Conservation (phyloP, 1,140 invertebrate genomes). For the Leguminivora glycinivorella region DNA sequence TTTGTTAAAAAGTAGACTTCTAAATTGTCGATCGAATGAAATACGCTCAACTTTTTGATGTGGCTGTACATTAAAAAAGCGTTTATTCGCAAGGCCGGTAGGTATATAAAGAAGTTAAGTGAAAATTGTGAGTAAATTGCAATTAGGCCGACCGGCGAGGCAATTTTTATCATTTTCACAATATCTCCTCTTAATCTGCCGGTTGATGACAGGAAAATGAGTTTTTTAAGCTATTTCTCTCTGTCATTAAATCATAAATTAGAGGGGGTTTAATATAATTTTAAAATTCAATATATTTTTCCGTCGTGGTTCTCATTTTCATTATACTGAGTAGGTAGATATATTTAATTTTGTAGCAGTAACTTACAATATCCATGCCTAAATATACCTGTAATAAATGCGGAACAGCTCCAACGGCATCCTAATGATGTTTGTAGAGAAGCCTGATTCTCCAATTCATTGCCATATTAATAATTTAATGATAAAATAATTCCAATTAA, state of each 20-base stretch:
- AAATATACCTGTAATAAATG: too few species aligned
- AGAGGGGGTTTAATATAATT: not conserved
- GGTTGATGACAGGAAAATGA: constrained; percentile 24
- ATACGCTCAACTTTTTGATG: constrained; percentile 38
- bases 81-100: not conserved
- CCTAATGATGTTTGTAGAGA: too few species aligned
- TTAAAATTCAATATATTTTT: not conserved
- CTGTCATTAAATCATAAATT: not conserved
- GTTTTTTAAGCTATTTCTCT: constrained; percentile 43
- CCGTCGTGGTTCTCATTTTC: not conserved
- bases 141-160: constrained; percentile 43
- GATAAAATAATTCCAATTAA: too few species aligned
- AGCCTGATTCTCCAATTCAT: too few species aligned
- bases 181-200: not conserved
- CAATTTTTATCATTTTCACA: constrained; percentile 15
- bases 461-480: too few species aligned
- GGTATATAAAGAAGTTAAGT: constrained; percentile 28
- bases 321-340: not conserved
- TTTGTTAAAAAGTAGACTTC: too few species aligned
- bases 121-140: constrained; percentile 49
- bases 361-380: not conserved
- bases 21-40: too few species aligned
- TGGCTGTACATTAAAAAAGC: not conserved
- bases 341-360: not conserved
- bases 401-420: too few species aligned